phyloP scores from a whole-genome alignment of 1,140 invertebrate species.

The Drosophila ficusphila region DNA sequence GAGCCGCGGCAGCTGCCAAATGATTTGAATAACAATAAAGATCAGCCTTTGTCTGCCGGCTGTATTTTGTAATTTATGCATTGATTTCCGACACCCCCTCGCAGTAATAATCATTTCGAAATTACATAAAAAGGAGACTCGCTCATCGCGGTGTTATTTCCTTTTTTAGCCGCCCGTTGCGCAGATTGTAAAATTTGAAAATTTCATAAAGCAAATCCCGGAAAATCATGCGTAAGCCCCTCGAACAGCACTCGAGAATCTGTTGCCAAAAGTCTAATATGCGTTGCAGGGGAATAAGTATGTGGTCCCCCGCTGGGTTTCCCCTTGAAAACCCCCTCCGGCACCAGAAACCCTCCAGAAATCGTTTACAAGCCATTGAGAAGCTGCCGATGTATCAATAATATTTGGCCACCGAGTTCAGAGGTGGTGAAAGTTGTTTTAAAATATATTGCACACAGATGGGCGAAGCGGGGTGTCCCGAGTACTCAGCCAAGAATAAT shows the following conservation, averaged over 20 bases:
- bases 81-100: constrained; percentile 52
- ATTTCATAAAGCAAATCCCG: constrained; percentile 58
- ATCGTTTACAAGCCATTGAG: constrained; percentile 78
- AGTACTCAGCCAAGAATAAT: constrained; percentile 58
- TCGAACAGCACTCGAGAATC: constrained; percentile 68
- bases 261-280: constrained; percentile 69
- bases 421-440: constrained; percentile 77
- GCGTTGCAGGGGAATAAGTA: constrained; percentile 45
- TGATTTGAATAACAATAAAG: constrained; percentile 82
- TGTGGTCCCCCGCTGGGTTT: constrained; percentile 48
- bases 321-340: constrained; percentile 17
- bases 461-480: not conserved
- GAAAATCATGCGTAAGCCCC: constrained; percentile 70
- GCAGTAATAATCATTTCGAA: constrained; percentile 76
- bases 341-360: constrained; percentile 47
- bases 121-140: constrained; percentile 58
- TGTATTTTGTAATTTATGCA: constrained; percentile 75
- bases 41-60: constrained; percentile 61
- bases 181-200: constrained; percentile 68
- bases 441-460: constrained; percentile 25
- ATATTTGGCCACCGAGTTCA: constrained; percentile 64
- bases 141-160: constrained; percentile 52
- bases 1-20: constrained; percentile 49
- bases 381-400: constrained; percentile 80
- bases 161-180: constrained; percentile 57